Conservation (phyloP, 2,797 vertebrate species). For the Pipistrellus kuhlii region DNA sequence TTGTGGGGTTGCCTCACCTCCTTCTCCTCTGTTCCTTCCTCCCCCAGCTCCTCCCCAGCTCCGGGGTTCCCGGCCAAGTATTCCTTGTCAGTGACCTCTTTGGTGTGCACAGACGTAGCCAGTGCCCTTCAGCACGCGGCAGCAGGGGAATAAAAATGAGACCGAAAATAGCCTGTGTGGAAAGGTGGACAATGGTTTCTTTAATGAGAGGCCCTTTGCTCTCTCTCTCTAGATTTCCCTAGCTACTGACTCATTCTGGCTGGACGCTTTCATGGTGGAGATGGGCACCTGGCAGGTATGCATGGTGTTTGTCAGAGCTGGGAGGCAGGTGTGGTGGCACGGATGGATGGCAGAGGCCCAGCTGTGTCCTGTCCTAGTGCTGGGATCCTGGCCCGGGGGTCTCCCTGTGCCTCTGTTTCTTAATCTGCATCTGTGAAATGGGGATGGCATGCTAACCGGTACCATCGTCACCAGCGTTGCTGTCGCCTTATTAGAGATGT, state of each 20-base stretch:
- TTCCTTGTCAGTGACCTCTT: slow-evolving; percentile 61
- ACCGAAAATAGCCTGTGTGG: slow-evolving; percentile 56
- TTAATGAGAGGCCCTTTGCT: slow-evolving; percentile 52
- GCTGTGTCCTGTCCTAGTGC: not conserved
- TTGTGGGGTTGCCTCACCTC: not conserved
- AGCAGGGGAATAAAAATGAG: not conserved
- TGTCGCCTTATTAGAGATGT: not conserved
- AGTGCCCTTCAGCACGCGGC: slow-evolving; percentile 62
- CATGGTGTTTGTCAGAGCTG: not conserved
- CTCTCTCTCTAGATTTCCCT: not conserved
- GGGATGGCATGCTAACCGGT: accelerated
- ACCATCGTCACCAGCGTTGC: too few species aligned
- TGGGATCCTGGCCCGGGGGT: not conserved
- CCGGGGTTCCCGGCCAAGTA: slow-evolving; percentile 21
- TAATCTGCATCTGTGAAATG: not conserved
- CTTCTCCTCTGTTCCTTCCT: not conserved
- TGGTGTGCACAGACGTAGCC: slow-evolving; percentile 27
- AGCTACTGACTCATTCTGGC: slow-evolving; percentile 11
- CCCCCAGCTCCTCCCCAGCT: not conserved
- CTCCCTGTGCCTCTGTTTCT: not conserved
- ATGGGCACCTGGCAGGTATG: not conserved
- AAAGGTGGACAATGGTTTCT: slow-evolving; percentile 54
- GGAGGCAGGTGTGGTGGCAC: not conserved
- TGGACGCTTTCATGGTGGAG: not conserved
- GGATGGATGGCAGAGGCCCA: not conserved